These are phyloP conservation scores for Drosophila paramelanica DNA, from an alignment of 2,888 invertebrate species.

Conservation along the genomic window DNA sequence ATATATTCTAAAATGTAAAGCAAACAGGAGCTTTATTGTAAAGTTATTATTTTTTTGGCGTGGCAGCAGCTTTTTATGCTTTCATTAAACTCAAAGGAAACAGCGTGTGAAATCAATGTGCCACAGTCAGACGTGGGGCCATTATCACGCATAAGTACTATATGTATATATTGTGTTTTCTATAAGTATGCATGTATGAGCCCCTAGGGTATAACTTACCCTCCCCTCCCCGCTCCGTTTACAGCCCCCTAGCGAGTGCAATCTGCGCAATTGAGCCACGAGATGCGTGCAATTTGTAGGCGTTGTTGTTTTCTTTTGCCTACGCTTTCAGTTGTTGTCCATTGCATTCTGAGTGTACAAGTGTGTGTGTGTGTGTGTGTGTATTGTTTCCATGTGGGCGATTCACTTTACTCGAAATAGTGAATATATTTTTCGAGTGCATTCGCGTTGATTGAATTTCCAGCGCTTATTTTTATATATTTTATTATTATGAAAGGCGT, in stretches of 20 bases:
- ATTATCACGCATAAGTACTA: conserved; percentile 9
- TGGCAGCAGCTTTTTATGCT: neutral
- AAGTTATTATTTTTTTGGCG: neutral
- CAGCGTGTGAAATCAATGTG: neutral
- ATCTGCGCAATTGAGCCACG: conserved; percentile 47
- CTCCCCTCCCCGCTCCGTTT: neutral
- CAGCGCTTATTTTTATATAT: conserved; percentile 24
- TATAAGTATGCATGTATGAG: neutral
- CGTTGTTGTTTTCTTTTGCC: conserved; percentile 18
- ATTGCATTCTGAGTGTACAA: conserved; percentile 22
- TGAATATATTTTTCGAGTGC: conserved; percentile 50
- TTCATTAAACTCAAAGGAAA: conserved; percentile 3
- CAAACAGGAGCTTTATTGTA: too few species aligned
- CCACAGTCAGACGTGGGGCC: conserved; percentile 3
- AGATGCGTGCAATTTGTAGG: conserved; percentile 58
- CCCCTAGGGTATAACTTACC: neutral
- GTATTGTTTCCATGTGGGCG: conserved; percentile 23
- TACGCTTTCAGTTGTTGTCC: conserved; percentile 20
- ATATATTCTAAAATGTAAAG: neutral
- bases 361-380: neutral
- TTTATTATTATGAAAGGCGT: conserved; percentile 37
- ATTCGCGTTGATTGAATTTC: conserved; percentile 62
- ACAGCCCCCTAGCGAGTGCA: conserved; percentile 25
- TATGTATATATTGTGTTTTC: neutral
- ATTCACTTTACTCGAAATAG: conserved; percentile 33